Evolutionary conservation across 2,113 vertebrate genomes (phyloP), one percentile per base, ranked within the genome.

Genomic region (Sebastes fasciatus): DNA sequence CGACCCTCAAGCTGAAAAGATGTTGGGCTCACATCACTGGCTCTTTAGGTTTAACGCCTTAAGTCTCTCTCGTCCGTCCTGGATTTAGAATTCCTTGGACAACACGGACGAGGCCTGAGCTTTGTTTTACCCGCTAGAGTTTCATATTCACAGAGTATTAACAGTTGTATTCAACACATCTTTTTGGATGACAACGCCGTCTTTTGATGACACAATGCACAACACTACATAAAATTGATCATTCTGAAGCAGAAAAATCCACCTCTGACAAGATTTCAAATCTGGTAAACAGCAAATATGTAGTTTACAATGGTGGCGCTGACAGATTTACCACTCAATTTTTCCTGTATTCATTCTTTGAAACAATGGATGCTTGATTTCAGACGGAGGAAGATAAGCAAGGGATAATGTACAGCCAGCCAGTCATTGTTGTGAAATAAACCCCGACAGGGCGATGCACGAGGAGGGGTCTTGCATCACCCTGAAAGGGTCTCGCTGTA

Each of bases 1-100:
- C n/a, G 74, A 76, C 55, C 60, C 60, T 60, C 13, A 75, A 57
- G 65, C 52, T 75, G 21, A 60, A 58, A 64, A 64, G 70, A 68
- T 23, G 60, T 7, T 63, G 45, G 65, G 17, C 63, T 58, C 11
- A 21, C 13, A 63, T 82, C 55, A 64, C 40, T 23, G 57, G 52
- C 83, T 55, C 34, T 65, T 66, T 40, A 42, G 60, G 71, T 52
- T 64, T 51, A 51, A 64, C 21, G 34, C 57, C 11, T n/a, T 1
- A 4, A 19, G 61, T 66, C 16, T 63, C 14, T 52, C 72, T 17
- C 4, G n/a, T 73, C 42, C 40, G 52, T 21, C 54, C 34, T 46
- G 52, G 77, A 71, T 80, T 61, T 60, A 60, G 2, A 52, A 65
- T 45, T 61, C 45, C 52, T 43, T 19, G 1, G 40, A 62, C 55